Evolutionary conservation across 64 coral and sea anemone species (phyloP).

Genomic region (Pocillopora damicornis): DNA sequence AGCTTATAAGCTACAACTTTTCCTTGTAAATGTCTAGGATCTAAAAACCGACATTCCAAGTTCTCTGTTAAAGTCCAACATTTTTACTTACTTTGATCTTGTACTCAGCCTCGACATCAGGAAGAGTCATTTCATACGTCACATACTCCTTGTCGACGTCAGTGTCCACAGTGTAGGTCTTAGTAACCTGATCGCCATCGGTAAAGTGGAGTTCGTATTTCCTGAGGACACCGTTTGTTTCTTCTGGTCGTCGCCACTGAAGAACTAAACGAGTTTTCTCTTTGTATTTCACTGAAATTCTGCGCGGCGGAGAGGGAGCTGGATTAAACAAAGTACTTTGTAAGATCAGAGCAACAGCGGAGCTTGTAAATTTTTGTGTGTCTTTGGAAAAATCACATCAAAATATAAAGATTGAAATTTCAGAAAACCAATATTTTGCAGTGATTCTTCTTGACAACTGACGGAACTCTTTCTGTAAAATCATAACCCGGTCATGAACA

Average conservation of each 20-base stretch:
- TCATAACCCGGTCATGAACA: too few species aligned
- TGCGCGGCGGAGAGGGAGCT: conserved; percentile 72
- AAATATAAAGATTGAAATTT: too few species aligned
- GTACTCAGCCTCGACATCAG: conserved; percentile 65
- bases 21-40: not conserved
- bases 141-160: conserved; percentile 38
- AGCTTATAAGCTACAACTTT: too few species aligned
- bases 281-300: conserved; percentile 62
- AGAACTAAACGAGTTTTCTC: conserved; percentile 52
- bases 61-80: not conserved
- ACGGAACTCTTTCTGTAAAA: too few species aligned
- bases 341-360: not conserved
- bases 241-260: conserved; percentile 65
- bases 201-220: conserved; percentile 69
- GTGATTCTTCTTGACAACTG: too few species aligned
- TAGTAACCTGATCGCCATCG: conserved; percentile 33
- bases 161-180: conserved; percentile 45
- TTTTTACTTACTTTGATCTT: conserved; percentile 61
- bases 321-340: too few species aligned
- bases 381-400: too few species aligned
- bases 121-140: conserved; percentile 52
- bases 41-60: not conserved
- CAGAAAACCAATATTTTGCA: too few species aligned
- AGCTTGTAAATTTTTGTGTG: not conserved
- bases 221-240: conserved; percentile 68